Evolutionary conservation across 1,140 invertebrate genomes (phyloP).

Genomic region (Ganaspis sp.): DNA sequence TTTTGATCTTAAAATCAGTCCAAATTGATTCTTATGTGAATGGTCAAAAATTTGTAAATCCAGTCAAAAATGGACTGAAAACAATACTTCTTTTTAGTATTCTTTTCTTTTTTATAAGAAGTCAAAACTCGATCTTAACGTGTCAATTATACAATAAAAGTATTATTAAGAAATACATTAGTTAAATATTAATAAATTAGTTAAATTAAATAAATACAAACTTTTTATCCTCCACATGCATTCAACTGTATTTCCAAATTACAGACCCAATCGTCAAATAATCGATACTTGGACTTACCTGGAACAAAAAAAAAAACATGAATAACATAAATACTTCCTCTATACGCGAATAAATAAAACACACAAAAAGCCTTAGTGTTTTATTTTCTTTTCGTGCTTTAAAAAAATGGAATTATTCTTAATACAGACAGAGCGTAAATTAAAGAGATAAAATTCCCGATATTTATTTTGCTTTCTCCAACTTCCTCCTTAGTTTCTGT

Average conservation of each 20-base stretch:
- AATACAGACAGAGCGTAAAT: not conserved
- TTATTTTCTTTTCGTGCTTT: not conserved
- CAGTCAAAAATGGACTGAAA: no score
- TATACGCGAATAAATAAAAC: not conserved
- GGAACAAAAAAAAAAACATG: not conserved
- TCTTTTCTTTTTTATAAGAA: no score
- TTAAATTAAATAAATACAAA: no score
- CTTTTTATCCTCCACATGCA: not conserved
- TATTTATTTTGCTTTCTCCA: conserved; percentile 13
- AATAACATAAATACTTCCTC: no score
- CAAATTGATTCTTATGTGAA: no score
- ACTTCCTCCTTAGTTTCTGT: not conserved
- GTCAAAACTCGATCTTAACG: no score
- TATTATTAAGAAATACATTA: no score
- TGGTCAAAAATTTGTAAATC: no score
- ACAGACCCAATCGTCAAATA: not conserved
- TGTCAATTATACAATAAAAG: no score
- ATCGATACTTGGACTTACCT: not conserved
- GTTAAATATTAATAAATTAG: no score
- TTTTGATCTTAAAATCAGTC: no score
- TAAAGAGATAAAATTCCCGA: not conserved
- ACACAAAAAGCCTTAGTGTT: not conserved
- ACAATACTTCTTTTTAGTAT: no score
- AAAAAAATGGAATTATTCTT: not conserved
- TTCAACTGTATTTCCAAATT: not conserved